These are phyloP conservation scores for Crax fasciolata DNA, from an alignment of 2,797 vertebrate species.

Conservation along the genomic window DNA sequence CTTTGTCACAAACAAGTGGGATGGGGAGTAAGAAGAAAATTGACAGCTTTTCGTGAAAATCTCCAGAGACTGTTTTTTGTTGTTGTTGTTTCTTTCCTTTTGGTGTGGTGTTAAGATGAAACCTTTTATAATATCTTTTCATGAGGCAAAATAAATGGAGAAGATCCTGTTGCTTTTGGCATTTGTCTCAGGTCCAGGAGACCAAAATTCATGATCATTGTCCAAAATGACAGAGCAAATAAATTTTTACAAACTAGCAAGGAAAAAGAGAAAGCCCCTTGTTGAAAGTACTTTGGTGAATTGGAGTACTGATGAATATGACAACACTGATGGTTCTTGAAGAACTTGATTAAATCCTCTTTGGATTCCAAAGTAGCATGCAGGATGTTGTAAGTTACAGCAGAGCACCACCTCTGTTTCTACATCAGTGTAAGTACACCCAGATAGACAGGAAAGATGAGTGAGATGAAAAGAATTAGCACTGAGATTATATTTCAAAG, in stretches of 20 bases:
- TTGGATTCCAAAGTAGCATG: neutral
- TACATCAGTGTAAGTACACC: neutral
- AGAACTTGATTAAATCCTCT: neutral
- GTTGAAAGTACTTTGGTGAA: neutral
- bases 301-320: neutral
- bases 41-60: neutral
- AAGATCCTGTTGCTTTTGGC: neutral
- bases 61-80: neutral
- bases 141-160: neutral
- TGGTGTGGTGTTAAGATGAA: neutral
- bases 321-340: neutral
- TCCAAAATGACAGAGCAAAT: neutral
- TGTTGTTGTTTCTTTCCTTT: neutral
- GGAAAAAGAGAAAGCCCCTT: neutral
- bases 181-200: neutral
- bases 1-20: neutral
- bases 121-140: neutral
- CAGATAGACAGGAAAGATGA: neutral
- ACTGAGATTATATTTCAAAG: constrained; percentile 20
- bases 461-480: constrained; percentile 10
- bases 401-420: neutral
- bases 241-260: neutral
- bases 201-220: neutral
- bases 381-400: neutral
- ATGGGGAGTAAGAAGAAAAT: neutral